Conservation (phyloP, 64 coral and sea anemone species). For the Montipora capricornis region DNA sequence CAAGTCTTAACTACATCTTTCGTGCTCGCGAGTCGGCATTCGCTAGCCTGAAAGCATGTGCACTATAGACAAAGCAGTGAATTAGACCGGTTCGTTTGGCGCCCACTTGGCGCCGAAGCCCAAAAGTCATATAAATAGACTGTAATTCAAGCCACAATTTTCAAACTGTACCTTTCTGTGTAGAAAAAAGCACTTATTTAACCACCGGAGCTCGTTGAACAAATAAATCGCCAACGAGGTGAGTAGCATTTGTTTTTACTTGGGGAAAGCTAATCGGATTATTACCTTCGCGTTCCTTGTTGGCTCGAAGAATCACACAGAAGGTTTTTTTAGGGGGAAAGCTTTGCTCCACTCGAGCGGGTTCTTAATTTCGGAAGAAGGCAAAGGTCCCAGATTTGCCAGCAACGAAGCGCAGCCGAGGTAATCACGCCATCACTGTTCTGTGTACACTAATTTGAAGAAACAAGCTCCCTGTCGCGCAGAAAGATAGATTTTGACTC, state of each 20-base stretch:
- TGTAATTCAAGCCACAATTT: constrained; percentile 90
- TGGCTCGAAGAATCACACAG: constrained; percentile 2
- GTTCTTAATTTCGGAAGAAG: background rate
- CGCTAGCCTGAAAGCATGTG: constrained; percentile 99
- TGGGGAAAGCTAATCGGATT: constrained; percentile 79
- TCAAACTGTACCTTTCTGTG: constrained; percentile 79
- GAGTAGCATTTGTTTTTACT: constrained; percentile 81
- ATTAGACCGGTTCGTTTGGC: constrained; percentile 81
- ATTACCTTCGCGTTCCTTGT: constrained; percentile 44
- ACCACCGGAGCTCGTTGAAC: constrained; percentile 68
- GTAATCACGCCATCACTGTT: constrained; percentile 52
- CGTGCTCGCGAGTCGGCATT: constrained; percentile 93
- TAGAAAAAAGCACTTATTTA: constrained; percentile 63
- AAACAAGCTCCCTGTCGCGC: constrained; percentile 78
- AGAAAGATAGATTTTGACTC: constrained; percentile 88
- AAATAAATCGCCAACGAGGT: constrained; percentile 76
- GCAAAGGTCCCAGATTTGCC: constrained; percentile 28
- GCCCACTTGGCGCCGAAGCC: constrained; percentile 92
- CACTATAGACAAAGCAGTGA: constrained; percentile 94
- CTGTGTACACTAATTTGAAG: constrained; percentile 66
- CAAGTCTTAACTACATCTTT: constrained; percentile 93
- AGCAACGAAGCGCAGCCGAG: constrained; percentile 49
- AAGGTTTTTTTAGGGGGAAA: background rate
- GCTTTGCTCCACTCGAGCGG: constrained; percentile 26
- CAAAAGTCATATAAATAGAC: constrained; percentile 97